Percentiles rank a stretch among this genome's conserved stretches.
phyloP scores from a whole-genome alignment of 1,140 invertebrate species.

The Apis dorsata region DNA sequence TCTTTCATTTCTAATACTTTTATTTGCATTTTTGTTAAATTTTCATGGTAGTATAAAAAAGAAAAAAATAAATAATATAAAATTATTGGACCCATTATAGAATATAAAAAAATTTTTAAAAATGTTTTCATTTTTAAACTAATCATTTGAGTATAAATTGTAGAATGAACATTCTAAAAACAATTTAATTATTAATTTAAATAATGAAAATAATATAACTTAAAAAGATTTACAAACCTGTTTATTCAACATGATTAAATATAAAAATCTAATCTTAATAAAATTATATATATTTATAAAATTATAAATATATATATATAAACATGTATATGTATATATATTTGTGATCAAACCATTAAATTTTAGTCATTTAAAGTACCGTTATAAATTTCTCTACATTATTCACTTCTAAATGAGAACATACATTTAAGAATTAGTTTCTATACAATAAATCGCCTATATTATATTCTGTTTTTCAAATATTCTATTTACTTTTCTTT shows the following conservation, averaged over 20 bases:
- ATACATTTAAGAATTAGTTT: constrained; percentile 35
- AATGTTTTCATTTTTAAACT: constrained; percentile 68
- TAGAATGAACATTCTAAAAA: constrained; percentile 21
- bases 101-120: constrained; percentile 64
- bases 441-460: not conserved
- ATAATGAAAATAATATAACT: not conserved
- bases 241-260: constrained; percentile 47
- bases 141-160: constrained; percentile 39
- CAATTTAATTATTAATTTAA: not conserved
- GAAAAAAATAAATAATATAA: constrained; percentile 65
- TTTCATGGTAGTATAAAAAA: constrained; percentile 56
- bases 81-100: constrained; percentile 58
- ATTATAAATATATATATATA: too few relatives aligned
- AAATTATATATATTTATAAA: too few relatives aligned
- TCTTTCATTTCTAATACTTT: constrained; percentile 49
- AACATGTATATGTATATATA: too few relatives aligned
- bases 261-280: not conserved
- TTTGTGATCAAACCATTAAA: not conserved
- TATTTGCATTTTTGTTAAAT: constrained; percentile 44
- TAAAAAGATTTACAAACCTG: constrained; percentile 42
- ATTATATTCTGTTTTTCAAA: not conserved
- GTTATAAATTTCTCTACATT: constrained; percentile 24
- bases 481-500: not conserved
- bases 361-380: constrained; percentile 25
- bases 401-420: not conserved